Evolutionary conservation across 1,140 invertebrate genomes (phyloP).

Genomic region (Pogonomyrmex californicus): DNA sequence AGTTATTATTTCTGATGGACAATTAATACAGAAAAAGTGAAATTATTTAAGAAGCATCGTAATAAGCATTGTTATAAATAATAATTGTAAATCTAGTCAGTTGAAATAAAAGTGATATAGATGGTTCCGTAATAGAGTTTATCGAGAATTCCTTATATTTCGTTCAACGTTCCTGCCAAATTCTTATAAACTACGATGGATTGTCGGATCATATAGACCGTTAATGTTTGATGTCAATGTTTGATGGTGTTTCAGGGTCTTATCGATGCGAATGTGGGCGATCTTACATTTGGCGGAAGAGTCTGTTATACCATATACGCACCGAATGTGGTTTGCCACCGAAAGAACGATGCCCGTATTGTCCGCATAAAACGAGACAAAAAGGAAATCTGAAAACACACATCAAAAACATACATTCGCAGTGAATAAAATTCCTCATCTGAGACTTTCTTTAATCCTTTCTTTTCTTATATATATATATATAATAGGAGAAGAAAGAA

Average conservation of each 20-base stretch:
- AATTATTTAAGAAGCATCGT: not conserved
- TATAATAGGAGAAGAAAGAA: too few relatives aligned
- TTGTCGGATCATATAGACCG: not conserved
- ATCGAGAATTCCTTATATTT: not conserved
- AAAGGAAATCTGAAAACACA: not conserved
- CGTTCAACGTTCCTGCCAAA: not conserved
- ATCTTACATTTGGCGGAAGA: not conserved
- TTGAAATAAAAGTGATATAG: constrained; percentile 29
- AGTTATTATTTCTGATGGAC: not conserved
- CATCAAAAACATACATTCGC: not conserved
- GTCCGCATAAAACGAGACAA: not conserved
- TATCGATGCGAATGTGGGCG: not conserved
- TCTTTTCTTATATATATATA: not conserved
- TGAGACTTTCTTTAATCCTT: not conserved
- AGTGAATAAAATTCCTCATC: not conserved
- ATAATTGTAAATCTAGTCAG: constrained; percentile 27
- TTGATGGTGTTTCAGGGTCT: constrained; percentile 22
- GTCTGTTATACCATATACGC: not conserved
- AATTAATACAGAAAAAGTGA: too few relatives aligned
- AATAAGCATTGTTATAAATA: not conserved
- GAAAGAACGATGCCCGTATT: not conserved
- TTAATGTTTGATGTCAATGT: not conserved
- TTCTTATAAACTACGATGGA: not conserved
- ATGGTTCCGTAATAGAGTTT: not conserved
- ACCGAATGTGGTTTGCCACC: not conserved